Percentiles rank a stretch among this genome's conserved stretches.
Conservation (phyloP, 2,797 vertebrate species). For the Pseudochromis fuscus region DNA sequence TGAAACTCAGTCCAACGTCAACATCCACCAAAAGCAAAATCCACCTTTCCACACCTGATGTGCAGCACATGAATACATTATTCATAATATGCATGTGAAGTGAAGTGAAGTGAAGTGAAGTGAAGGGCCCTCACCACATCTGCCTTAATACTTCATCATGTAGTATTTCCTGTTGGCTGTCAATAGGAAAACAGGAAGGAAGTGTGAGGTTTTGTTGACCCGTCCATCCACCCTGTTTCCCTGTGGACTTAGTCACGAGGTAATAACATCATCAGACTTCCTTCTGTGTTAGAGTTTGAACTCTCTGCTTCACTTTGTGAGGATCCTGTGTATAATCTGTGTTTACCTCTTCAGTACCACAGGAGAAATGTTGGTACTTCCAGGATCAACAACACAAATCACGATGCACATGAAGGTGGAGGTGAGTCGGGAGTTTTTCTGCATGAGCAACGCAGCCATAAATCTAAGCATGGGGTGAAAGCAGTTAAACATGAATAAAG, state of each 20-base stretch:
- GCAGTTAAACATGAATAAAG: conserved; percentile 86
- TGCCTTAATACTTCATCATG: no score
- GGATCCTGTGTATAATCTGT: not conserved
- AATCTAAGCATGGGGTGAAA: conserved; percentile 74
- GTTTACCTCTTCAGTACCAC: not conserved
- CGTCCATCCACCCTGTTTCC: not conserved
- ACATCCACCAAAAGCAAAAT: no score
- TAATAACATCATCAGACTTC: no score
- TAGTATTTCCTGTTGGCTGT: no score
- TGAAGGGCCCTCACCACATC: no score
- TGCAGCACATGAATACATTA: no score
- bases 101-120: no score
- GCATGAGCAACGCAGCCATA: conserved; percentile 76
- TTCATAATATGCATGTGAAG: no score
- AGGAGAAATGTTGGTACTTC: not conserved
- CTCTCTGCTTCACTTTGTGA: not conserved
- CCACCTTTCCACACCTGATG: no score
- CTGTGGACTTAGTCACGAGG: no score
- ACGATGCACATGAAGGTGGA: conserved; percentile 39
- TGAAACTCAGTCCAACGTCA: no score
- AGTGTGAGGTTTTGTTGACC: not conserved
- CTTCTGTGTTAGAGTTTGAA: not conserved
- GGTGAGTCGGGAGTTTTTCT: conserved; percentile 41
- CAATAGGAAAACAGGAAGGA: not conserved
- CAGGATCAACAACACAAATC: conserved; percentile 26